Base-by-base conservation (phyloP, 2,113 vertebrate genomes). In the Procavia capensis region DNA sequence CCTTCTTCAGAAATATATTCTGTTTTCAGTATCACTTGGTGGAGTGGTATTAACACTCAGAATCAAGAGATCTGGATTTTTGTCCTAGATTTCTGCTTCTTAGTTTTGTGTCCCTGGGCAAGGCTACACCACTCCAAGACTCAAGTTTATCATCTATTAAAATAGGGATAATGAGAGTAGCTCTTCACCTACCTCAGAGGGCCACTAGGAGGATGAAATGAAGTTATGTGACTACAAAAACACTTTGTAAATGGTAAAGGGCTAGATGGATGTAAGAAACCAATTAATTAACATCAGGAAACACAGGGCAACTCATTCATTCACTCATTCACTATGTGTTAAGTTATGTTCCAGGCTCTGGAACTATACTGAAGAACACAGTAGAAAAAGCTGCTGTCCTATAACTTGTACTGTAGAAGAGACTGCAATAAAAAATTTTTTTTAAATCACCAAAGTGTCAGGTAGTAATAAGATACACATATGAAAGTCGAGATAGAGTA, bases 251-350 rank as follows among this genome's bases (percentile, higher is more conserved):
- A 88, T 81, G 74, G 45, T 80, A 72, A 93, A 68, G 45, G 63
- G 25, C 64, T 85, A 85, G 50, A 66, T 45, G 74, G 43, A 85
- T 19, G 20, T 22, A 91, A 93, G 70, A 14, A 78, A 72, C 47
- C 57, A 41, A 93, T 47, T 93, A 91, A 88, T 84, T 83, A 91
- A 66, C 39, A 78, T 50, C 90, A 41, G 80, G n/a, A 79, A 72
- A 86, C 36, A 79, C 74, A n/a, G n/a, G n/a, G n/a, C 39, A 90
- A 89, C 14, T 70, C 66, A 64, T 27, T 34, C 9, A 61, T 76
- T 25, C 31, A 84, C 68, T 76, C 29, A 64, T 34, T 87, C 45
- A 59, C 41, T 75, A 13, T 63, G 25, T 59, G 54, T 17, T 61
- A 82, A 59, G n/a, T 24, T 93, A 59, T 78, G n/a, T 29, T 74